Evolutionary conservation across 2,113 vertebrate genomes (phyloP).

Genomic region (Genyomyrus donnyi): DNA sequence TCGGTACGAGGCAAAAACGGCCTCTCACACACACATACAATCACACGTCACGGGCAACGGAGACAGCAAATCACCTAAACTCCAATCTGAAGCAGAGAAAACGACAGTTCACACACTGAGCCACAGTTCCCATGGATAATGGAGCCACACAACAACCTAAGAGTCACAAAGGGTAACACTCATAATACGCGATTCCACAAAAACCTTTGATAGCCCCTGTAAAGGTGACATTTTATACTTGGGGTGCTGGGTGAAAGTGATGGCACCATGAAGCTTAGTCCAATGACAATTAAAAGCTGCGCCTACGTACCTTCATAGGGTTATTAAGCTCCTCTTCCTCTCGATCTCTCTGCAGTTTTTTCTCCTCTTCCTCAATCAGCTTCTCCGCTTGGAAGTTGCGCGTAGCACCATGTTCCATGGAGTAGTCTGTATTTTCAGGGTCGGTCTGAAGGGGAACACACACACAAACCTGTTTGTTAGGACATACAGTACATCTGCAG

Average conservation of each 20-base stretch:
- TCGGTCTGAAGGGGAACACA: slow-evolving; percentile 67
- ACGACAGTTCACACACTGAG: background rate
- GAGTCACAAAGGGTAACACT: background rate
- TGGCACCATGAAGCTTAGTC: background rate
- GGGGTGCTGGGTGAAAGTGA: background rate
- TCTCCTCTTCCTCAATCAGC: slow-evolving; percentile 87
- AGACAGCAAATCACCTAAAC: background rate
- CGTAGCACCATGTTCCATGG: slow-evolving; percentile 89
- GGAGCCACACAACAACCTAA: background rate
- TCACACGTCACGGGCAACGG: background rate
- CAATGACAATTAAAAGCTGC: background rate
- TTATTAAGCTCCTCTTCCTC: slow-evolving; percentile 96
- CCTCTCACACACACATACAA: background rate
- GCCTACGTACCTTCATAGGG: slow-evolving; percentile 83
- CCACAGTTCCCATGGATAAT: background rate
- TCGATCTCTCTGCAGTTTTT: slow-evolving; percentile 74
- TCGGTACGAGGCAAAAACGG: background rate
- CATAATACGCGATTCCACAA: background rate
- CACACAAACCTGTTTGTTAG: background rate
- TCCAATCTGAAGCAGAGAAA: background rate
- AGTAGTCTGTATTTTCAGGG: slow-evolving; percentile 91
- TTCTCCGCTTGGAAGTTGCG: slow-evolving; percentile 95
- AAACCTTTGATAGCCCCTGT: background rate
- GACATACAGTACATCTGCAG: background rate
- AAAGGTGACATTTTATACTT: background rate